Evolutionary conservation across 2,888 invertebrate genomes (phyloP).

Genomic region (Megamerina dolium): DNA sequence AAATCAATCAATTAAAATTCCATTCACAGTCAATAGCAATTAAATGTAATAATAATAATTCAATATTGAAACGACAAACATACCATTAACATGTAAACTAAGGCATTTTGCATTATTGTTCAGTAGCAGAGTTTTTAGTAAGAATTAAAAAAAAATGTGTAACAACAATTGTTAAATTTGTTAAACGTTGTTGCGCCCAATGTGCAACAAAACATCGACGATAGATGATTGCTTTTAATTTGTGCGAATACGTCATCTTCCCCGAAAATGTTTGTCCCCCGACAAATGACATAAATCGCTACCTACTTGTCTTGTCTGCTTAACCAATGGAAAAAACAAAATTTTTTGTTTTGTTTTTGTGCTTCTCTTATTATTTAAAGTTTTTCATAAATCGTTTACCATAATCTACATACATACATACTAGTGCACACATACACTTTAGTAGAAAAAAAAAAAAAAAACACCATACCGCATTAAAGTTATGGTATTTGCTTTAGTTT

Average conservation of each 20-base stretch:
- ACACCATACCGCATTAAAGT: no score
- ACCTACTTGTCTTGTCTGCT: neutral
- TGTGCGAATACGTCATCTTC: neutral
- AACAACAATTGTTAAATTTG: slow-evolving; percentile 14
- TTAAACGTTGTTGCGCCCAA: no score
- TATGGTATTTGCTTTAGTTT: no score
- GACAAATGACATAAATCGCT: neutral
- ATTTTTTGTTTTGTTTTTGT: slow-evolving; percentile 1
- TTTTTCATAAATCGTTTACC: no score
- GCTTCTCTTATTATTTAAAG: neutral
- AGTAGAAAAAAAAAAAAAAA: no score
- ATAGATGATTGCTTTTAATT: neutral
- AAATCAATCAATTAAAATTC: slow-evolving; percentile 1
- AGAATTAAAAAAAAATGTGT: no score
- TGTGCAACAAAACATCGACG: no score
- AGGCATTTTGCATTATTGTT: slow-evolving; percentile 13
- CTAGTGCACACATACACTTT: no score
- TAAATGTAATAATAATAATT: neutral
- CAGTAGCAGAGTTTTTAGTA: slow-evolving; percentile 9
- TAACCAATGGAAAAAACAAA: neutral
- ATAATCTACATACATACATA: no score
- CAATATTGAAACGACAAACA: slow-evolving; percentile 2
- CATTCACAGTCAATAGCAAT: slow-evolving; percentile 4
- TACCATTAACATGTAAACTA: slow-evolving; percentile 9
- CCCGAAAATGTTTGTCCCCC: neutral